phyloP scores from a whole-genome alignment of 2,797 vertebrate genomes.

The Galagoides demidoff region DNA sequence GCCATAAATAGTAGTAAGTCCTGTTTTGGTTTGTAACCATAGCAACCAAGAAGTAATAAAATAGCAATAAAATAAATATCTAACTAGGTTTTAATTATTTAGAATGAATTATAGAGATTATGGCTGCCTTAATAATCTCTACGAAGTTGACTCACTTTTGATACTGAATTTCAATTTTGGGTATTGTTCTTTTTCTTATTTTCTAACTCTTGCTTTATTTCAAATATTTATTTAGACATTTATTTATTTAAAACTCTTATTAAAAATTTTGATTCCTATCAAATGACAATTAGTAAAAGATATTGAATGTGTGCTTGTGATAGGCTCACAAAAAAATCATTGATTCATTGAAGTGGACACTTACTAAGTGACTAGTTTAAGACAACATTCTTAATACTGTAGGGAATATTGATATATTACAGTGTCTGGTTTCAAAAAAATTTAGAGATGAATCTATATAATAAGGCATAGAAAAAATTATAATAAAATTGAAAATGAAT shows the following conservation, averaged over 20 bases:
- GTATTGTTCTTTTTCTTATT: not conserved
- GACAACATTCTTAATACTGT: not conserved
- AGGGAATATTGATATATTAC: not conserved
- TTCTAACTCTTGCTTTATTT: not conserved
- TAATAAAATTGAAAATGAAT: not conserved
- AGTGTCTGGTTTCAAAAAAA: not conserved
- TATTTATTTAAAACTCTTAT: not conserved
- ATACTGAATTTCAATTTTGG: not conserved
- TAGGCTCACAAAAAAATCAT: not conserved
- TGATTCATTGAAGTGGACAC: not conserved
- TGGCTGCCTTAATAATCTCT: not conserved
- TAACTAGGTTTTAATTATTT: slow-evolving; percentile 21
- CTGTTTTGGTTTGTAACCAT: not conserved
- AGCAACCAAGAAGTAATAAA: not conserved
- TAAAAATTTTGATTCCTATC: not conserved
- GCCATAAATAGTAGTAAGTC: not conserved
- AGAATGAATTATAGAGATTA: not conserved
- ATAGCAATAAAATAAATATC: not conserved
- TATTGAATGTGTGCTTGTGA: not conserved
- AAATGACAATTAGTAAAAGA: not conserved
- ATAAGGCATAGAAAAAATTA: not conserved
- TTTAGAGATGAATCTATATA: not conserved
- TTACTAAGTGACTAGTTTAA: slow-evolving; percentile 6
- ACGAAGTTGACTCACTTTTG: not conserved
- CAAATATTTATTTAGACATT: not conserved